These are phyloP conservation scores for Paralvinella palmiformis DNA, from an alignment of 1,140 invertebrate genomes.

Conservation along the genomic window DNA sequence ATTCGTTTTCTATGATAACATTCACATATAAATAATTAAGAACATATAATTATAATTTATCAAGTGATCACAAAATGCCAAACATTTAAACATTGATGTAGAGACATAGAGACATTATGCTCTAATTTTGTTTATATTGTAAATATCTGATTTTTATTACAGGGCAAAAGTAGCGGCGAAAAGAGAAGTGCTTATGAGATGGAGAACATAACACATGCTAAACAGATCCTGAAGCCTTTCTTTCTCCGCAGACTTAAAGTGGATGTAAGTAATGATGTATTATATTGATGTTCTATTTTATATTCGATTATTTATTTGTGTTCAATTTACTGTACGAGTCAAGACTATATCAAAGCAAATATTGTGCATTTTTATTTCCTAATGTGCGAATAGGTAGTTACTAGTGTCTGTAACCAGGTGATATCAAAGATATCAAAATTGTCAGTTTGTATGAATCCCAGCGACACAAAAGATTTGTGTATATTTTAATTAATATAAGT, in stretches of 20 bases:
- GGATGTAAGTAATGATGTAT: constrained; percentile 44
- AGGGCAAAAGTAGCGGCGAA: constrained; percentile 25
- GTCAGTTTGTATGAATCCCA: too few relatives aligned
- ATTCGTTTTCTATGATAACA: background rate
- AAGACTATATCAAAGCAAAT: too few relatives aligned
- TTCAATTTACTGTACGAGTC: background rate
- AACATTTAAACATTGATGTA: too few relatives aligned
- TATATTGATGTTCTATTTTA: constrained; percentile 14
- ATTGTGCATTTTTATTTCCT: too few relatives aligned
- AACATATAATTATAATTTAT: too few relatives aligned
- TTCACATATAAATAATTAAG: too few relatives aligned
- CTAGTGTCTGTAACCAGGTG: too few relatives aligned
- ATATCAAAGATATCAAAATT: too few relatives aligned
- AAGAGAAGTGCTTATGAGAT: constrained; percentile 64
- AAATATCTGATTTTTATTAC: constrained; percentile 1
- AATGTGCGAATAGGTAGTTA: too few relatives aligned
- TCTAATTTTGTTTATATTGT: constrained; percentile 12
- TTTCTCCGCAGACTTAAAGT: constrained; percentile 82
- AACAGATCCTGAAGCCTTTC: constrained; percentile 93
- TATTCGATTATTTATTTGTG: constrained; percentile 7
- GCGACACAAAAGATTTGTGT: too few relatives aligned
- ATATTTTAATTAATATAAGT: too few relatives aligned
- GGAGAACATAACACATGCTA: constrained; percentile 84
- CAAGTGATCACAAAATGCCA: background rate
- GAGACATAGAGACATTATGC: too few relatives aligned